Conservation (phyloP, 2,797 vertebrate species). For the Arctocebus calabarensis region DNA sequence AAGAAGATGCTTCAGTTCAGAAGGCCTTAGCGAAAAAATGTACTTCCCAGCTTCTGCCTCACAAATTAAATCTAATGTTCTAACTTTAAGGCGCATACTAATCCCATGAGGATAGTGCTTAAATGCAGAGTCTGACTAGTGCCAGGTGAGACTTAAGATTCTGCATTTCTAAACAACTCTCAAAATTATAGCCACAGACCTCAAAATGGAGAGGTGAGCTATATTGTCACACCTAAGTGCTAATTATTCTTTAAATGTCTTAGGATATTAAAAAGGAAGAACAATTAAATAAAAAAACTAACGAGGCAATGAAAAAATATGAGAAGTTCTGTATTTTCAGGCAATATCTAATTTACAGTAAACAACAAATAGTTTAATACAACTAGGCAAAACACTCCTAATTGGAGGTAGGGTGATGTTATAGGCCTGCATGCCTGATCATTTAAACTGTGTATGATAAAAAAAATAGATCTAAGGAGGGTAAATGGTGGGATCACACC, state of each 20-base stretch:
- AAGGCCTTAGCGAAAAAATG: neutral
- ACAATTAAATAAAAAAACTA: neutral
- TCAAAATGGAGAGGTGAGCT: neutral
- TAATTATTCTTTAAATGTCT: constrained; percentile 9
- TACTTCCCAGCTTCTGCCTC: constrained; percentile 3
- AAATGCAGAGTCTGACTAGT: neutral
- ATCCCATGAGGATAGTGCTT: neutral
- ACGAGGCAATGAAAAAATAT: neutral
- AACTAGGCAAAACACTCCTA: neutral
- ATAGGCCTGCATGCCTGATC: neutral
- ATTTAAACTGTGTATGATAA: neutral
- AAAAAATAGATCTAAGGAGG: constrained; percentile 25
- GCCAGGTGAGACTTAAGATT: neutral
- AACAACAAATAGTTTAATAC: constrained; percentile 38
- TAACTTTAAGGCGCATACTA: neutral
- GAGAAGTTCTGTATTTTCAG: constrained; percentile 5
- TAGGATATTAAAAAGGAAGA: neutral
- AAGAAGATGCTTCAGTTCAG: constrained; percentile 28
- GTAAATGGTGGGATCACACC: no score
- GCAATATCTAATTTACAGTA: neutral
- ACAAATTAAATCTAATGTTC: constrained; percentile 37
- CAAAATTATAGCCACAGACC: neutral
- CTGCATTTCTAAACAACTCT: neutral
- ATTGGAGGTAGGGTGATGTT: neutral
- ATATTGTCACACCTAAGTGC: neutral